phyloP scores from a whole-genome alignment of 1,140 invertebrate genomes.

The Zaprionus camerounensis region DNA sequence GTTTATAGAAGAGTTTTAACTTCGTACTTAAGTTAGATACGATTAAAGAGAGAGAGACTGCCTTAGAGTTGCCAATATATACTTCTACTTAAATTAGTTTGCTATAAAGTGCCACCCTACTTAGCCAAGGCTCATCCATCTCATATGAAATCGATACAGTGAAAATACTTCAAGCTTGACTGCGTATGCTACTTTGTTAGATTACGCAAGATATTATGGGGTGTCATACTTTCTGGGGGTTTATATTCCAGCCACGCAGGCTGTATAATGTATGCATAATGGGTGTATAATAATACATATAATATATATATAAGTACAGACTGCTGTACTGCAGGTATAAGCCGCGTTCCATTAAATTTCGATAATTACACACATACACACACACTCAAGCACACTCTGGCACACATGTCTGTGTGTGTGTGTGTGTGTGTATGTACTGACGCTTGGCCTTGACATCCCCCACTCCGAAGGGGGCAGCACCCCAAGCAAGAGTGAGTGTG shows the following conservation, averaged over 20 bases:
- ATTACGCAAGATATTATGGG: neutral
- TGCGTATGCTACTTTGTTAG: neutral
- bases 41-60: too few relatives aligned
- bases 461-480: neutral
- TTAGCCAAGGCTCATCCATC: neutral
- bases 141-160: neutral
- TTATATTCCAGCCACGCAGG: neutral
- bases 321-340: constrained; percentile 11
- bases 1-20: neutral
- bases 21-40: neutral
- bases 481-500: neutral
- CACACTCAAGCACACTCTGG: neutral
- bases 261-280: neutral
- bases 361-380: constrained; percentile 51
- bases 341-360: constrained; percentile 48
- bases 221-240: neutral
- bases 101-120: neutral
- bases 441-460: constrained; percentile 64
- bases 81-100: too few relatives aligned
- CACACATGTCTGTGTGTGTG: neutral
- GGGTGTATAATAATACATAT: neutral
- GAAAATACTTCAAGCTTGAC: neutral
- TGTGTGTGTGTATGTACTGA: neutral
- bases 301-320: neutral
- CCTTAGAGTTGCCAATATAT: too few relatives aligned